Conservation (phyloP, 2,888 invertebrate species). For the Meta bourneti region DNA sequence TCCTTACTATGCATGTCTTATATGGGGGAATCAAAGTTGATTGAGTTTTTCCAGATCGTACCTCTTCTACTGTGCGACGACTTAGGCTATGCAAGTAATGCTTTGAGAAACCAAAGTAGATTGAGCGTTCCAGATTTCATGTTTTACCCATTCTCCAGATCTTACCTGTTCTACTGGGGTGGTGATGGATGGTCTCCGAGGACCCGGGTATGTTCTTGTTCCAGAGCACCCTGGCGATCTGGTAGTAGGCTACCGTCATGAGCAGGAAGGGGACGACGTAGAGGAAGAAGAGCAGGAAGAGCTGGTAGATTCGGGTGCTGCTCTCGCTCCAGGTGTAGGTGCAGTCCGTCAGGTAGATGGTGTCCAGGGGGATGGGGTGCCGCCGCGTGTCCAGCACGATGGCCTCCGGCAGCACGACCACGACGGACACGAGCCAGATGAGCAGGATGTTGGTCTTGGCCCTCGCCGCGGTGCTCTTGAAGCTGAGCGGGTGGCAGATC, state of each 20-base stretch:
- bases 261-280: constrained; percentile 90
- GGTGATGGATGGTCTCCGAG: constrained; percentile 67
- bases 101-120: too few species aligned
- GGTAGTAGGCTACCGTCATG: constrained; percentile 91
- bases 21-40: too few species aligned
- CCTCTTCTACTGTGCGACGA: too few species aligned
- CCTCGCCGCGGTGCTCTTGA: constrained; percentile 90
- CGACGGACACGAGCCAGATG: constrained; percentile 90
- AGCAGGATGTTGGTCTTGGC: constrained; percentile 90
- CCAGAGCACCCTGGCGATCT: constrained; percentile 91
- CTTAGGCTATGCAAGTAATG: too few species aligned
- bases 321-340: constrained; percentile 86
- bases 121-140: too few species aligned
- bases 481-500: constrained; percentile 93
- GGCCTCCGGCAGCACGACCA: constrained; percentile 85
- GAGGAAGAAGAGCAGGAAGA: constrained; percentile 83
- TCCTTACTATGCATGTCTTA: too few species aligned
- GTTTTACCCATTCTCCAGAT: neutral
- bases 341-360: constrained; percentile 87
- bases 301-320: constrained; percentile 83
- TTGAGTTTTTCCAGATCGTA: too few species aligned
- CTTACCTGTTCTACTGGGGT: constrained; percentile 44
- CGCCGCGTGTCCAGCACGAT: constrained; percentile 84
- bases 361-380: constrained; percentile 83
- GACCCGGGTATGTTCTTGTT: constrained; percentile 88